phyloP scores from a whole-genome alignment of 2,797 vertebrate genomes.

The Ctenopoma kingsleyae region DNA sequence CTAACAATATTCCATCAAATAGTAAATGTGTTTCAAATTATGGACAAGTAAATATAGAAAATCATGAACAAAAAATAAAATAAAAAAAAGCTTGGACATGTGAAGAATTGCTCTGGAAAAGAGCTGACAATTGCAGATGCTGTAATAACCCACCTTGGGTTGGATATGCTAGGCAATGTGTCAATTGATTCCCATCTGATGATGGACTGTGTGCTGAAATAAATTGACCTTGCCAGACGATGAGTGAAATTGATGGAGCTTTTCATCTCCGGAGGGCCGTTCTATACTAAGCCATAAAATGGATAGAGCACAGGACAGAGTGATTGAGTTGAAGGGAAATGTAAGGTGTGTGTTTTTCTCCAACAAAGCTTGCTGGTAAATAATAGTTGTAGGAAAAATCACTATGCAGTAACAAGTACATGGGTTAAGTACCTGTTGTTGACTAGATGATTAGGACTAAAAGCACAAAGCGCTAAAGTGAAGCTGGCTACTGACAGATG shows the following conservation, averaged over 20 bases:
- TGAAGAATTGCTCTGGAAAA: conserved; percentile 66
- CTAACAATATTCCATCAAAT: conserved; percentile 49
- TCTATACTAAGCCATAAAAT: conserved; percentile 78
- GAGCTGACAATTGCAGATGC: conserved; percentile 71
- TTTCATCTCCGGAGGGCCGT: conserved; percentile 82
- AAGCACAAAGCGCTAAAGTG: conserved; percentile 72
- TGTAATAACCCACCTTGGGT: conserved; percentile 77
- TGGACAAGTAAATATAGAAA: conserved; percentile 52
- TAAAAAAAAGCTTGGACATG: conserved; percentile 18
- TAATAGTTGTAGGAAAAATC: conserved; percentile 69
- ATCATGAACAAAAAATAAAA: conserved; percentile 29
- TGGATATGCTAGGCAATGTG: conserved; percentile 79
- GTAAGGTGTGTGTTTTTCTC: conserved; percentile 72
- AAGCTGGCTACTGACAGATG: conserved; percentile 76
- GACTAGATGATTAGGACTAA: conserved; percentile 79
- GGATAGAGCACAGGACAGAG: conserved; percentile 71
- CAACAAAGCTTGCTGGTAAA: conserved; percentile 74
- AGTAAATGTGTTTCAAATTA: conserved; percentile 43
- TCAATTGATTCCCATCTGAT: conserved; percentile 85
- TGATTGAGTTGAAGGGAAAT: conserved; percentile 67
- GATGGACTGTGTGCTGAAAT: conserved; percentile 84
- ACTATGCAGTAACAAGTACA: conserved; percentile 63
- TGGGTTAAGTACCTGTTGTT: conserved; percentile 76
- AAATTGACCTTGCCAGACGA: conserved; percentile 85
- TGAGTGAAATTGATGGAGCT: conserved; percentile 85